phyloP scores from a whole-genome alignment of 2,888 invertebrate species.

The Chloroclysta siterata region DNA sequence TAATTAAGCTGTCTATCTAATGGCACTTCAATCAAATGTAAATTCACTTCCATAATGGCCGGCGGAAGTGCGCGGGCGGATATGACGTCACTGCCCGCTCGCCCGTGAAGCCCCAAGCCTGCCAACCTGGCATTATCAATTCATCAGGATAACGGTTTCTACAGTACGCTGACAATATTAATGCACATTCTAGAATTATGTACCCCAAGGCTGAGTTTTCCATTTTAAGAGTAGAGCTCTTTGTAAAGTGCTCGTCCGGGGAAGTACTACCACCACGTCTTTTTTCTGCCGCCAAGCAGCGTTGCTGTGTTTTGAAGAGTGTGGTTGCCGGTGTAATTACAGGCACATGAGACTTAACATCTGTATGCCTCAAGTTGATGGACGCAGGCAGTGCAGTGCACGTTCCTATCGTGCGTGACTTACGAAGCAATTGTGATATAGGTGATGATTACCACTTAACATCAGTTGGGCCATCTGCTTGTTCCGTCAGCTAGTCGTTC shows the following conservation, averaged over 20 bases:
- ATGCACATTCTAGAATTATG: neutral
- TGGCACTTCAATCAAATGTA: constrained; percentile 27
- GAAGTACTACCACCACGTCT: no score
- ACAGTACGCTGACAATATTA: neutral
- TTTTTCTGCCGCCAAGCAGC: no score
- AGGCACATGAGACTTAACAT: no score
- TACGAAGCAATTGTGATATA: neutral
- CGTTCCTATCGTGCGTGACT: neutral
- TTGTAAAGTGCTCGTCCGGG: no score
- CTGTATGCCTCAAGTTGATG: no score
- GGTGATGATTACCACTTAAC: neutral
- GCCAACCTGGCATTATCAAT: constrained; percentile 54
- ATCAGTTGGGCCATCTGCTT: no score
- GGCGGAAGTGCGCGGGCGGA: constrained; percentile 52
- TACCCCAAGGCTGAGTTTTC: neutral
- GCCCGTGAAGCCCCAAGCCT: constrained; percentile 58
- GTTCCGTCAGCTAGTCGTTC: no score
- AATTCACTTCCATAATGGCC: constrained; percentile 42
- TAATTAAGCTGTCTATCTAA: constrained; percentile 2
- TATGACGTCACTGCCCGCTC: constrained; percentile 62
- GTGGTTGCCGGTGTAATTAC: no score
- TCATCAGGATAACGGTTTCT: constrained; percentile 44
- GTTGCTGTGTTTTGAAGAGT: no score
- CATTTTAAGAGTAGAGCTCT: no score
- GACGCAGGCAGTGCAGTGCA: neutral